Evolutionary conservation across 2,888 invertebrate genomes (phyloP).

Genomic region (Coleophora flavipennella): DNA sequence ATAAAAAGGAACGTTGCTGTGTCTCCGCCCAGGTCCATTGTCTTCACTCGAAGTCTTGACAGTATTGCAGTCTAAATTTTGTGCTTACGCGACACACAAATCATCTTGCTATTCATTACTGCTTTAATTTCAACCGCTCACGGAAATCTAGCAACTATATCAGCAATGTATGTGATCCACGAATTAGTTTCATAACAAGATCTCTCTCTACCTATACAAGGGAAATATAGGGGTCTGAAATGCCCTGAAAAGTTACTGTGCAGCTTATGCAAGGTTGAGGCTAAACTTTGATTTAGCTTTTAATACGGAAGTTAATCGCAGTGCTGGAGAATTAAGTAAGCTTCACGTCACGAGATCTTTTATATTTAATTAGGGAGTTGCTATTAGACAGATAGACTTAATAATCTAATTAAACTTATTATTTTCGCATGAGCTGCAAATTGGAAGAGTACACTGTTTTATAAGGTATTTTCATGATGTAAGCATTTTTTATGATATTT

Average conservation of each 20-base stretch:
- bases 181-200: no score
- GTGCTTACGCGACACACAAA: background rate
- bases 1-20: slow-evolving; percentile 3
- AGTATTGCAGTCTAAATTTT: background rate
- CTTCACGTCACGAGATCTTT: slow-evolving; percentile 21
- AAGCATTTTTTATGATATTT: no score
- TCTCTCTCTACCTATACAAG: no score
- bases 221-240: slow-evolving; percentile 11
- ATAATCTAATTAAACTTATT: no score
- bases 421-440: no score
- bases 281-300: slow-evolving; percentile 22
- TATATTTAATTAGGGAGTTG: no score
- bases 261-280: slow-evolving; percentile 23
- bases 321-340: slow-evolving; percentile 28
- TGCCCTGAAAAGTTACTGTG: slow-evolving; percentile 19
- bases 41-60: slow-evolving; percentile 15
- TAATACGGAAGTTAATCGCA: slow-evolving; percentile 24
- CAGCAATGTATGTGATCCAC: background rate
- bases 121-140: background rate
- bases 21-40: slow-evolving; percentile 13
- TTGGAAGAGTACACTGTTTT: no score
- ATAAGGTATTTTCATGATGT: no score
- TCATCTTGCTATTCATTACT: background rate
- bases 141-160: background rate
- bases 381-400: no score